Percentiles rank a stretch among this genome's conserved stretches.
Conservation (phyloP, 2,888 invertebrate genomes). For the Pheosia tremula region DNA sequence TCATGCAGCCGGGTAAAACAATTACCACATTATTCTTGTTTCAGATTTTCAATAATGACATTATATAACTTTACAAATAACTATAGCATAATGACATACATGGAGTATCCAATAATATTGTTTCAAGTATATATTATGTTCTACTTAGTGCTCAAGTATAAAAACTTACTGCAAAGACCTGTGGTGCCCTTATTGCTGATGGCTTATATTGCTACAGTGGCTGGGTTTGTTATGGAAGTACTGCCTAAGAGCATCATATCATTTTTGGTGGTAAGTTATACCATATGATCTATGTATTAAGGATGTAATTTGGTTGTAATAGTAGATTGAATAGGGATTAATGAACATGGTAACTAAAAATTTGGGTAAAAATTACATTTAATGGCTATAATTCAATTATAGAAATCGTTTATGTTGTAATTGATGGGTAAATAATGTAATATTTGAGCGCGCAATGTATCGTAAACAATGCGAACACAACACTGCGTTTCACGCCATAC, state of each 20-base stretch:
- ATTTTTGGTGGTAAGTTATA: slow-evolving; percentile 86
- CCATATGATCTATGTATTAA: too few species aligned
- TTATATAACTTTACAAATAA: slow-evolving; percentile 91
- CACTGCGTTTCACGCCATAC: too few species aligned
- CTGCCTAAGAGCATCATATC: slow-evolving; percentile 80
- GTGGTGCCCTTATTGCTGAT: slow-evolving; percentile 52
- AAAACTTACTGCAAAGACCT: slow-evolving; percentile 78
- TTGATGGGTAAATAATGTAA: too few species aligned
- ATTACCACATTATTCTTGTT: slow-evolving; percentile 48
- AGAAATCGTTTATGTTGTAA: too few species aligned
- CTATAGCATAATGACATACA: slow-evolving; percentile 90
- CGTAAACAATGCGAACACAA: too few species aligned
- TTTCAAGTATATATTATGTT: slow-evolving; percentile 90
- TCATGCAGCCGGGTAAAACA: not conserved
- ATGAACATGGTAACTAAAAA: too few species aligned
- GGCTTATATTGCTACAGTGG: slow-evolving; percentile 58
- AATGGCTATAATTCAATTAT: too few species aligned
- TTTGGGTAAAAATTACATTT: too few species aligned
- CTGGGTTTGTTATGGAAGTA: slow-evolving; percentile 55
- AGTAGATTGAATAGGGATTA: too few species aligned
- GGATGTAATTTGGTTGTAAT: too few species aligned
- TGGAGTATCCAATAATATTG: slow-evolving; percentile 93
- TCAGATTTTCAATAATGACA: slow-evolving; percentile 91
- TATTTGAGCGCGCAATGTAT: too few species aligned
- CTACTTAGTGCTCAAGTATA: slow-evolving; percentile 88